Conservation (phyloP, 2,113 vertebrate species). For the Hassar affinis region DNA sequence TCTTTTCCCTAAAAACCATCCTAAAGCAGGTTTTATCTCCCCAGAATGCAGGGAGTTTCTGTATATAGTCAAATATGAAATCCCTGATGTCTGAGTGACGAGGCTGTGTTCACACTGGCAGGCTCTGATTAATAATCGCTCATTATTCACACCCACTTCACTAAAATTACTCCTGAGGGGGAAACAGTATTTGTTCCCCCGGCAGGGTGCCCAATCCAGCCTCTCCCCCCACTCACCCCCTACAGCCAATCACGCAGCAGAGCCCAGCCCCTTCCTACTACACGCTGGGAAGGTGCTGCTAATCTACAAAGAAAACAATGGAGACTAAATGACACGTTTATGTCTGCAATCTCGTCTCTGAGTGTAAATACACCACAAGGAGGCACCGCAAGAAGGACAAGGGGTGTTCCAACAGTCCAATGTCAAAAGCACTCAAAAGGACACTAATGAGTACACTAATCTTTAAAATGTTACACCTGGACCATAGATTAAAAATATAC, state of each 20-base stretch:
- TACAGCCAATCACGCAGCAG: slow-evolving; percentile 80
- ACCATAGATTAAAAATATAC: neutral
- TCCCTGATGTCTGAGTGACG: slow-evolving; percentile 37
- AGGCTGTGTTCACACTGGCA: slow-evolving; percentile 66
- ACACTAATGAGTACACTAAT: slow-evolving; percentile 35
- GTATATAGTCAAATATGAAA: neutral
- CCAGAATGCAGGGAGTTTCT: neutral
- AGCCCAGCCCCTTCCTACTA: slow-evolving; percentile 67
- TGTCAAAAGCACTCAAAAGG: slow-evolving; percentile 50
- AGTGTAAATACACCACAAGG: slow-evolving; percentile 61
- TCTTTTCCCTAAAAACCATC: neutral
- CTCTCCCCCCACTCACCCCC: slow-evolving; percentile 77
- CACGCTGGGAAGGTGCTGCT: slow-evolving; percentile 58
- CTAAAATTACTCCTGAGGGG: slow-evolving; percentile 83
- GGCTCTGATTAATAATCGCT: slow-evolving; percentile 90
- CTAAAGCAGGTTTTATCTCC: neutral
- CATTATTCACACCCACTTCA: slow-evolving; percentile 94
- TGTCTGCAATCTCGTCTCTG: slow-evolving; percentile 58
- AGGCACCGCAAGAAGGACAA: slow-evolving; percentile 46
- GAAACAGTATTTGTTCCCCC: slow-evolving; percentile 87
- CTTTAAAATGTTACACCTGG: neutral
- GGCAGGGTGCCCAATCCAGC: slow-evolving; percentile 77
- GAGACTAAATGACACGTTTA: slow-evolving; percentile 64
- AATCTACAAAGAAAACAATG: slow-evolving; percentile 65
- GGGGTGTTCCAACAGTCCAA: slow-evolving; percentile 44